phyloP scores from a whole-genome alignment of 1,140 invertebrate genomes.

The Pachypsylla venusta region DNA sequence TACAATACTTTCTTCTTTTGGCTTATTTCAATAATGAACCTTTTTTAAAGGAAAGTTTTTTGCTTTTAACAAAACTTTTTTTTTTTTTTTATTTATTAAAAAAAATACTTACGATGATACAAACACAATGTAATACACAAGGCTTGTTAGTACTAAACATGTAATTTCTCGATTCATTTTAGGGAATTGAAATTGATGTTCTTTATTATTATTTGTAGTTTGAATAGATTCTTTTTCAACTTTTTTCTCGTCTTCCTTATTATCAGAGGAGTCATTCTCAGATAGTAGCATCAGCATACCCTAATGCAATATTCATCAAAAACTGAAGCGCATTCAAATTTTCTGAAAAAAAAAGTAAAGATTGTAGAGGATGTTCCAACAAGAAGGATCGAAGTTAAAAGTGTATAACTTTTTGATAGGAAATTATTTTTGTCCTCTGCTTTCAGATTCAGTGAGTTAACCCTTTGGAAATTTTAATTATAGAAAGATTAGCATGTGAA shows the following conservation, averaged over 20 bases:
- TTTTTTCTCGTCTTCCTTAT: conserved; percentile 5
- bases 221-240: background rate
- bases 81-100: background rate
- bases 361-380: too few relatives aligned
- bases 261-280: conserved; percentile 5
- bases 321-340: too few relatives aligned
- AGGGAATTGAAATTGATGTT: background rate
- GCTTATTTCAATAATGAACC: too few relatives aligned
- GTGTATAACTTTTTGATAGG: too few relatives aligned
- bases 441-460: too few relatives aligned
- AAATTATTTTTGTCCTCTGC: too few relatives aligned
- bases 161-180: background rate
- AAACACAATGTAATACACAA: conserved; percentile 4
- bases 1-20: too few relatives aligned
- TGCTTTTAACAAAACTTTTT: background rate
- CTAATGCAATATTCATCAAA: background rate
- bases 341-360: too few relatives aligned
- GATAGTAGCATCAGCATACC: conserved; percentile 3
- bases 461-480: too few relatives aligned
- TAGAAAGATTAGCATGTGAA: too few relatives aligned
- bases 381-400: too few relatives aligned
- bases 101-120: background rate
- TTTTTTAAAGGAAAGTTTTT: background rate
- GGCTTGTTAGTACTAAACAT: background rate
- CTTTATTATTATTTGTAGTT: background rate